These are phyloP conservation scores for Tricholaema leucomelas DNA, from an alignment of 2,113 vertebrate genomes.

Conservation along the genomic window DNA sequence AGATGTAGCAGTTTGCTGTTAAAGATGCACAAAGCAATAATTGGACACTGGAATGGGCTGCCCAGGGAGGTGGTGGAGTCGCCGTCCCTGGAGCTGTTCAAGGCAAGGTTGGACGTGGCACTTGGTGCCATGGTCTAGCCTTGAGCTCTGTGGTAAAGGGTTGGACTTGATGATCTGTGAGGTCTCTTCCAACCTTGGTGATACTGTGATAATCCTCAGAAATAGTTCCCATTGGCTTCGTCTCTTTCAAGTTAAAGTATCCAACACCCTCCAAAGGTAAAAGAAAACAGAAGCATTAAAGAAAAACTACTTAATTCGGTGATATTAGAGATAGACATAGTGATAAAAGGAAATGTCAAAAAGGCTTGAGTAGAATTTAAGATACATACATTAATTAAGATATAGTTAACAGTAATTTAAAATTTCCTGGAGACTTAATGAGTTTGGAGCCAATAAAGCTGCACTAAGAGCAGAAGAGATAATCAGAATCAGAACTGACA, in stretches of 20 bases:
- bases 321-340: slow-evolving; percentile 79
- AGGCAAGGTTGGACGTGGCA: too few species aligned
- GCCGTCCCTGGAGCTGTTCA: too few species aligned
- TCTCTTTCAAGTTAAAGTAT: background rate
- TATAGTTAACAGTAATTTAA: slow-evolving; percentile 81
- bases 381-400: slow-evolving; percentile 82
- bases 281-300: background rate
- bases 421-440: slow-evolving; percentile 74
- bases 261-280: background rate
- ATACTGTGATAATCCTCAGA: too few species aligned
- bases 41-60: too few species aligned
- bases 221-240: background rate
- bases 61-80: too few species aligned
- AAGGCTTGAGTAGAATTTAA: slow-evolving; percentile 75
- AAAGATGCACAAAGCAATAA: background rate
- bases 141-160: too few species aligned
- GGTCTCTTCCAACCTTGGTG: too few species aligned
- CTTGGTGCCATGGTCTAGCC: too few species aligned
- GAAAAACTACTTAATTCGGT: slow-evolving; percentile 78
- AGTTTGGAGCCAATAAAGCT: slow-evolving; percentile 73
- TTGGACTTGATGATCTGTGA: too few species aligned
- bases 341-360: slow-evolving; percentile 80
- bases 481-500: slow-evolving; percentile 47
- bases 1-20: background rate
- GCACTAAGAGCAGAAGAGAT: slow-evolving; percentile 46